Base-by-base conservation (phyloP, 2,797 vertebrate species). In the Lacerta bilineata region DNA sequence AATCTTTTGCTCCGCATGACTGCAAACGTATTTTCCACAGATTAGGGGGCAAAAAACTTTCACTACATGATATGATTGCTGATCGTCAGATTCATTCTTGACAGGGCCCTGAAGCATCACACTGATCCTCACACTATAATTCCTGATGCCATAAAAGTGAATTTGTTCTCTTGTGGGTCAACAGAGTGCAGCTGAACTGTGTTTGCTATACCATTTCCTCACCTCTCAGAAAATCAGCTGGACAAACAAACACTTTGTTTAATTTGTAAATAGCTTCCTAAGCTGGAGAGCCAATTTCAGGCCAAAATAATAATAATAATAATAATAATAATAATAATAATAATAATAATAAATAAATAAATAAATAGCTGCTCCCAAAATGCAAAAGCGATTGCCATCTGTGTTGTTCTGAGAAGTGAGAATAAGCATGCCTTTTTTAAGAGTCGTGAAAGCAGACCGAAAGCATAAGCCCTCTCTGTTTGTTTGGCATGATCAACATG, bases 151-250 rank as follows among this genome's bases (percentile, higher is more conserved):
- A 71, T 75, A 20, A 8, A 0, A 75, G 33, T 39, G 77, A 78
- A 66, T 36, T 5, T 55, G 36, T 23, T 74, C 79, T 43, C 36
- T 18, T 33, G 10, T 64, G 84, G 18, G 43, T n/a, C 83, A 66
- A 59, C 29, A 6, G 0, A 5, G 0, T 61, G 0, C 0, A 59
- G 13, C 39, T 5, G 66, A 36, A 20, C 33, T 66, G 20, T 55
- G 61, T 1, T 6, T 2, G 13, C 1, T 5, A 41, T 77, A 29
- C n/a, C 80, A 1, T 20, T 89, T 64, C 23, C 25, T 36, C 84
- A 29, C 69, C 27, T 81, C 43, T 79, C 18, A 25, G 82, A 83
- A 87, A 90, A 77, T 71, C 84, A 77, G 29, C 84, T 78, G 66
- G n/a, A 61, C 69, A 81, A 85, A 81, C 50, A 79, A 0, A 82